Percentiles rank a stretch among this genome's conserved stretches.
These are phyloP conservation scores for Microctonus hyperodae DNA, from an alignment of 2,888 invertebrate species.

Conservation along the genomic window DNA sequence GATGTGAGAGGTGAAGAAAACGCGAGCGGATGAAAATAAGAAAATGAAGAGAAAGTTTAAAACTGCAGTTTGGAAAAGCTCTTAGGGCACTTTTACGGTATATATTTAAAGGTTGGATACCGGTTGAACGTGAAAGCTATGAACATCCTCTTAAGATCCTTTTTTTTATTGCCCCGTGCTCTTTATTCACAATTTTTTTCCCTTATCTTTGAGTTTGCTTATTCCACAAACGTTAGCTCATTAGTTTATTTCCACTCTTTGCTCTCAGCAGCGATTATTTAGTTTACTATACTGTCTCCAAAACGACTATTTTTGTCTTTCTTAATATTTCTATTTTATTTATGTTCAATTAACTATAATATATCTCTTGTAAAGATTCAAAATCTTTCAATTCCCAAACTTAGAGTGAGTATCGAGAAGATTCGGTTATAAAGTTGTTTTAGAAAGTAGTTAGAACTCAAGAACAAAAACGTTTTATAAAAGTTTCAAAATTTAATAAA, in stretches of 20 bases:
- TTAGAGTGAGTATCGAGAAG: too few relatives aligned
- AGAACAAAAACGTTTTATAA: too few relatives aligned
- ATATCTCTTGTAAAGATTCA: too few relatives aligned
- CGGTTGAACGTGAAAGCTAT: not conserved
- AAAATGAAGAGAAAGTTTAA: not conserved
- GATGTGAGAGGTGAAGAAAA: not conserved
- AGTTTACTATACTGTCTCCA: too few relatives aligned
- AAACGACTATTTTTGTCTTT: not conserved
- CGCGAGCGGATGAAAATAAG: not conserved
- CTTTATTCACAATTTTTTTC: not conserved
- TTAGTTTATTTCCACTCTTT: not conserved
- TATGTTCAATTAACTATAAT: too few relatives aligned
- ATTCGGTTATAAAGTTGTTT: too few relatives aligned
- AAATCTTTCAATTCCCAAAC: too few relatives aligned
- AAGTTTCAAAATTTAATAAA: too few relatives aligned
- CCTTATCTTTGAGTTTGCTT: not conserved
- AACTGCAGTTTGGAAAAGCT: slow-evolving; percentile 6
- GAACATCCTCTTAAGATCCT: not conserved
- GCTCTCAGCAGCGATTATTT: too few relatives aligned
- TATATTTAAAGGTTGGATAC: not conserved
- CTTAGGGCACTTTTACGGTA: not conserved
- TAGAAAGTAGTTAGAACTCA: not conserved
- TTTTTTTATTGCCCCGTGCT: not conserved
- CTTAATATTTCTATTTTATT: too few relatives aligned
- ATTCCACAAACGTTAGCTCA: not conserved